Base-by-base conservation (phyloP, 2,797 vertebrate genomes). In the Lithobates sylvaticus region DNA sequence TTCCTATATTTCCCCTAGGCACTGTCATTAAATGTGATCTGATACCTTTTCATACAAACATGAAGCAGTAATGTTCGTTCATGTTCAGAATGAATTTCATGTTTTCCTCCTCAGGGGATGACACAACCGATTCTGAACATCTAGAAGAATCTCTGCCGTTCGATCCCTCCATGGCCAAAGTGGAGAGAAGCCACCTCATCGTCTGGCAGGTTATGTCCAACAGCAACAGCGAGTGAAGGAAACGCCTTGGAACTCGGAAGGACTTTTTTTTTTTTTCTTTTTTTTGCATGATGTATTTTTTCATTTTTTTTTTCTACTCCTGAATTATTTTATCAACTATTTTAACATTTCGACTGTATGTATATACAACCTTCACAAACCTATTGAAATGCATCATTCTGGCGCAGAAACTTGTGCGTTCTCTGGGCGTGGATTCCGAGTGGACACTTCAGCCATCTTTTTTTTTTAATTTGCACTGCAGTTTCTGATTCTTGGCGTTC, bases 141-240 rank as follows among this genome's bases (percentile, higher is more conserved):
- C 95, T 95, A 18, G 95, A 96, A 84, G 93, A 96, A 81, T 92
- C 95, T 71, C 90, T 98, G 89, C 97, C 96, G 61, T 94, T 98
- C 86, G 96, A 98, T 93, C 95, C 97, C 83, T 95, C 94, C 29
- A 94, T 95, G 91, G 95, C 96, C 91, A 98, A 97, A 95, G 97
- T 97, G 0, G 98, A 99, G 92, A 96, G 98, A 89, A 99, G 98
- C 94, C 98, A 99, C 92, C 96, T 99, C 81, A 99, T 99, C 77
- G 97, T 99, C 81, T 99, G 98, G 98, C 98, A 99, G 94, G 95
- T 99, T 88, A 92, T 96, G 91, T 92, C 84, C 76, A 36, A 34
- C 9, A 2, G 50, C 23, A 92, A 90, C 88, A 95, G 89, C 67
- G 95, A 97, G 90, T 98, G 94, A 98, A 73, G 88, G 79, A 86